Conservation (phyloP, 2,888 invertebrate species). For the Perdita meconis region DNA sequence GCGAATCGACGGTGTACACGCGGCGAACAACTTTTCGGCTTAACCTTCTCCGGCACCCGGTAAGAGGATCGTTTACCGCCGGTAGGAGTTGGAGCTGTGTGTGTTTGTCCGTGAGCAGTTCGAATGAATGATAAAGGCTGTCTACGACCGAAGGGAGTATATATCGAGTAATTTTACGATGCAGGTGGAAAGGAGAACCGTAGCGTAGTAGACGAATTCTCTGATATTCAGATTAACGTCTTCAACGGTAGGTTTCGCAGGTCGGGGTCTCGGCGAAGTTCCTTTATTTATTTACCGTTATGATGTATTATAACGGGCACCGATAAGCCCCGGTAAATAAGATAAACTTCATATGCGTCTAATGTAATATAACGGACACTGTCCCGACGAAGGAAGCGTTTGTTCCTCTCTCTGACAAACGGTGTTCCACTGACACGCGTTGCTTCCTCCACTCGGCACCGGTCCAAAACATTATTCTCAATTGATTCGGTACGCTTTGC, state of each 20-base stretch:
- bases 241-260: conserved; percentile 16
- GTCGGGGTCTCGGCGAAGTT: background rate
- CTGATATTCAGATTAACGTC: background rate
- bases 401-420: conserved; percentile 23
- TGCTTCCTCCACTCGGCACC: conserved; percentile 48
- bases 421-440: conserved; percentile 48
- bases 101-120: too few species aligned
- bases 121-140: background rate
- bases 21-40: too few species aligned
- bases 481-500: conserved; percentile 41
- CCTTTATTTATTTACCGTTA: conserved; percentile 52
- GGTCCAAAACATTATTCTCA: conserved; percentile 52
- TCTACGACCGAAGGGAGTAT: background rate
- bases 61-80: background rate
- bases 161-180: background rate
- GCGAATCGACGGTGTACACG: too few species aligned
- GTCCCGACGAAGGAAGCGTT: conserved; percentile 40
- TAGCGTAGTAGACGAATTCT: background rate
- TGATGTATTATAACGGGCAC: conserved; percentile 45
- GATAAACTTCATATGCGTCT: conserved; percentile 48
- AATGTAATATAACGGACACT: conserved; percentile 57
- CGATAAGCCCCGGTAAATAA: conserved; percentile 50
- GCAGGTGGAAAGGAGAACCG: background rate
- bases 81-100: too few species aligned
- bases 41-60: background rate